Evolutionary conservation across 2,113 vertebrate genomes (phyloP).

Genomic region (Brienomyrus longianalis): DNA sequence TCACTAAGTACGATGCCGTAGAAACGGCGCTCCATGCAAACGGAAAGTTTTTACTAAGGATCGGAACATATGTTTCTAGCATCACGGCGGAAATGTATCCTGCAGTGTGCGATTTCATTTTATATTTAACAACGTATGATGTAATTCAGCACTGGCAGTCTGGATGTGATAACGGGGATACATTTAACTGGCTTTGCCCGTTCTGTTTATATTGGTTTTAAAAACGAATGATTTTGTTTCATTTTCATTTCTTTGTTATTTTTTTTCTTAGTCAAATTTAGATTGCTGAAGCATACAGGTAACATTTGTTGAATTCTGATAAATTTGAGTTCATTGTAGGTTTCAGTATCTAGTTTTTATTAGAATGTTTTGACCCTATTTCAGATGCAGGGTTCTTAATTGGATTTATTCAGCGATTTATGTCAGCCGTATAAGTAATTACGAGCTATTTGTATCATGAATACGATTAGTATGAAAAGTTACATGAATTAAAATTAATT

Average conservation of each 20-base stretch:
- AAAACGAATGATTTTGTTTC: background rate
- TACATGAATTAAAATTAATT: constrained; percentile 8
- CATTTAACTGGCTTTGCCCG: background rate
- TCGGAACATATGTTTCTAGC: background rate
- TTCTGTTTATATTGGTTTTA: background rate
- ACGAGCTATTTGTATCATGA: constrained; percentile 10
- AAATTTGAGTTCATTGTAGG: background rate
- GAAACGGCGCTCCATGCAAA: constrained; percentile 1
- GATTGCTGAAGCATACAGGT: background rate
- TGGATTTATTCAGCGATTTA: constrained; percentile 15
- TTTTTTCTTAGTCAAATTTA: background rate
- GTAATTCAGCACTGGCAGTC: background rate
- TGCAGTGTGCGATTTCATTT: background rate
- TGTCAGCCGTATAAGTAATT: constrained; percentile 19
- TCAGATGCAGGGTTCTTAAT: background rate
- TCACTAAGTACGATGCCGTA: background rate
- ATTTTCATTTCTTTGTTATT: background rate
- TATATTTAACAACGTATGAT: constrained; percentile 16
- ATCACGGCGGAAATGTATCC: constrained; percentile 1
- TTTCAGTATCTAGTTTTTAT: background rate
- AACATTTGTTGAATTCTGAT: background rate
- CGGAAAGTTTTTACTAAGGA: constrained; percentile 25
- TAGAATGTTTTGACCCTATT: background rate
- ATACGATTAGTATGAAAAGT: background rate
- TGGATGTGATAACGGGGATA: background rate